Base-by-base conservation (phyloP, 2,888 invertebrate species). In the Troides aeacus region DNA sequence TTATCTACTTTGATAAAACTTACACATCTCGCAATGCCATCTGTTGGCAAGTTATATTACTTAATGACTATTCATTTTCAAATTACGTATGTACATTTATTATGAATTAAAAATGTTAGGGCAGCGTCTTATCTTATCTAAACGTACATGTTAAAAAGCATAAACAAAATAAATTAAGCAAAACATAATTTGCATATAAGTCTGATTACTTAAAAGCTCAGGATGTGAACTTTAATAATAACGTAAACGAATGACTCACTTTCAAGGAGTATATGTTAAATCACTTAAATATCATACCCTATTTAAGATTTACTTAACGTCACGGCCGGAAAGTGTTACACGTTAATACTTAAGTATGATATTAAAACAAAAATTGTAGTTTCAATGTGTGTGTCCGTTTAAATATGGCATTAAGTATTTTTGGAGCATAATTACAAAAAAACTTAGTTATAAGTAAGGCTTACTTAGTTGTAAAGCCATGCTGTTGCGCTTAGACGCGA, bases 321-420 rank as follows among this genome's bases (percentile, higher is more conserved):
- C 69, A 61, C 56, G 64, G 69, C 39, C 69, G 61, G 39, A 64
- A 30, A 46, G 46, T 39, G 57, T 7, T 21, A 30, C n/a, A 39
- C 56, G 57, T 70, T 39, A 57, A 63, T 50, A 73, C 12, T 50
- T 50, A 50, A 50, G 50, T 50, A 18, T 5, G 50, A 50, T 5
- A 17, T 15, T 4, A 18, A 17, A 15, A 1, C n/a, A 50, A 50
- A 50, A 50, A 15, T 18, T 15, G 15, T 15, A 17, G 15, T 15
- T 15, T 17, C 18, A 18, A 46, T 15, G 30, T 30, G 30, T 24
- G 24, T 30, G 30, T 30, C 0, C 30, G 3, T 30, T 39, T 7
- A 39, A 39, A 39, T 10, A 39, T 39, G 10, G 10, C 39, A 10
- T 39, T 39, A 10, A 39, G 39, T 39, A 39, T 39, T 39, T 39